Percentiles rank a stretch among this genome's conserved stretches.
Evolutionary conservation across 2,888 invertebrate species (phyloP).

Genomic region (Bibio marci): DNA sequence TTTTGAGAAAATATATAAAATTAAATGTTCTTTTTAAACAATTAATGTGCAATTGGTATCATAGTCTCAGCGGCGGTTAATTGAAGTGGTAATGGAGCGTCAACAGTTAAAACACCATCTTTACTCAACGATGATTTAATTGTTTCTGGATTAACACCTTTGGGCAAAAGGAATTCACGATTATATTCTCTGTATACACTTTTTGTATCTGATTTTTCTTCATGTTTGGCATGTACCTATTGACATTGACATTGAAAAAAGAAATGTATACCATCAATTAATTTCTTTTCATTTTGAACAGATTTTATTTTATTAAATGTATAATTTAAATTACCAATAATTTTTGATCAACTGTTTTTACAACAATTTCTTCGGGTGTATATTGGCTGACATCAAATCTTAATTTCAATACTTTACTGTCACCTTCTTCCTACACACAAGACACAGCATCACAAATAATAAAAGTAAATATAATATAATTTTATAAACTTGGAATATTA

Average conservation of each 20-base stretch:
- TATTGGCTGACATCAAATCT: conserved; percentile 97
- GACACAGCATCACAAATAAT: not conserved
- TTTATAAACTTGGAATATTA: no score
- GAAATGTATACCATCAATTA: no score
- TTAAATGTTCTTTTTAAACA: no score
- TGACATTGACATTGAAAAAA: conserved; percentile 20
- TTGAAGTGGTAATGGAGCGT: conserved; percentile 81
- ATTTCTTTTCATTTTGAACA: no score
- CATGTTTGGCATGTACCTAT: conserved; percentile 98
- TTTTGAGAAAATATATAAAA: no score
- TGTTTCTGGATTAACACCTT: conserved; percentile 90
- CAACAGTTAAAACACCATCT: conserved; percentile 91
- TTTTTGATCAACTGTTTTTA: conserved; percentile 96
- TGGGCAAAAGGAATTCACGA: conserved; percentile 89
- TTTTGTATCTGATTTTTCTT: conserved; percentile 92
- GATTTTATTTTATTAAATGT: not conserved
- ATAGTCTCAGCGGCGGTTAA: conserved; percentile 26
- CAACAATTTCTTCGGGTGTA: conserved; percentile 92
- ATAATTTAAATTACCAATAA: conserved; percentile 47
- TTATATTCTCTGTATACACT: conserved; percentile 97
- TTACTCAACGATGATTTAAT: conserved; percentile 92
- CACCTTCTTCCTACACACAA: conserved; percentile 63
- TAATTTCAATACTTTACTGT: conserved; percentile 84
- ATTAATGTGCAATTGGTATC: conserved; percentile 30
- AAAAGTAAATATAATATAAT: not conserved